phyloP scores from a whole-genome alignment of 2,888 invertebrate genomes.

The Parnassius smintheus region DNA sequence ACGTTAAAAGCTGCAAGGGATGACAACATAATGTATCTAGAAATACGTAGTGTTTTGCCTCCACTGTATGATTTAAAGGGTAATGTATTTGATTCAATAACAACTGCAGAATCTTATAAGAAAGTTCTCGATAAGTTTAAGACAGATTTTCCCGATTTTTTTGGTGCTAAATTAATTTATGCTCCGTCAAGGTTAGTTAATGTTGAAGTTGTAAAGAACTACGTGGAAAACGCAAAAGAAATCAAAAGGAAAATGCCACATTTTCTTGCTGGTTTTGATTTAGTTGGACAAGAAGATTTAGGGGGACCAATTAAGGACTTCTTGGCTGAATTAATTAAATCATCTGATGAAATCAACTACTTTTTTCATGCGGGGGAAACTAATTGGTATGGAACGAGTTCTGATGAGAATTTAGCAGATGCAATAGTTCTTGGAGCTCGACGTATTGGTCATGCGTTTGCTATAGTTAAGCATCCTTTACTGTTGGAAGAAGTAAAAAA shows the following conservation, averaged over 20 bases:
- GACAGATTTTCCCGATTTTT: constrained; percentile 82
- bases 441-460: constrained; percentile 90
- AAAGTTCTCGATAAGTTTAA: constrained; percentile 80
- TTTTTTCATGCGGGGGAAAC: constrained; percentile 93
- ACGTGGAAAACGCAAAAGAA: constrained; percentile 63
- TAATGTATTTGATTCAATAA: constrained; percentile 71
- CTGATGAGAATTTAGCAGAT: constrained; percentile 88
- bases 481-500: constrained; percentile 81
- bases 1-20: constrained; percentile 82
- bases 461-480: constrained; percentile 86
- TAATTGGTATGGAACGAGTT: constrained; percentile 84
- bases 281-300: constrained; percentile 90
- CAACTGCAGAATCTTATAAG: constrained; percentile 80
- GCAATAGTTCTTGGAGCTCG: constrained; percentile 86
- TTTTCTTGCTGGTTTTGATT: constrained; percentile 90
- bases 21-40: constrained; percentile 87
- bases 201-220: constrained; percentile 58
- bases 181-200: constrained; percentile 81
- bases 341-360: constrained; percentile 78
- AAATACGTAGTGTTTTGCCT: constrained; percentile 84
- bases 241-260: constrained; percentile 81
- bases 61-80: constrained; percentile 85
- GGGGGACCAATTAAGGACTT: constrained; percentile 83
- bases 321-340: constrained; percentile 72
- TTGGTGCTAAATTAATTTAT: constrained; percentile 86